A percentile compares a stretch with the other conserved stretches of the same genome.
These are phyloP conservation scores for Tridacna crocea DNA, from an alignment of 2,888 invertebrate species.

Conservation along the genomic window DNA sequence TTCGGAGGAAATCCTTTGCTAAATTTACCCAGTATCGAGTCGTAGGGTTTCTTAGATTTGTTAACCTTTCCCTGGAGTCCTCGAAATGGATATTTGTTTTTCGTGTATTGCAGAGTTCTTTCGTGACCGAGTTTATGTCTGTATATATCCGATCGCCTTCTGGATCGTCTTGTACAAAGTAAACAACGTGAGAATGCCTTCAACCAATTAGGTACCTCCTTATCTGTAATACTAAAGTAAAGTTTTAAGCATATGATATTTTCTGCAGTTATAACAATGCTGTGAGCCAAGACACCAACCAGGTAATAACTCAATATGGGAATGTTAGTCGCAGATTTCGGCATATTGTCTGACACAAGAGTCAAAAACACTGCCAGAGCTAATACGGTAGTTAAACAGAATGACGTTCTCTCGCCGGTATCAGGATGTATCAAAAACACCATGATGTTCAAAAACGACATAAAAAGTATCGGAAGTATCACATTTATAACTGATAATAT, in stretches of 20 bases:
- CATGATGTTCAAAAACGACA: slow-evolving; percentile 5
- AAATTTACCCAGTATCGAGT: no score
- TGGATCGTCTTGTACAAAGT: background rate
- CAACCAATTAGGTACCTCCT: background rate
- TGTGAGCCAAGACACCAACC: background rate
- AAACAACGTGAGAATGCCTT: background rate
- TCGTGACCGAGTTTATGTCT: background rate
- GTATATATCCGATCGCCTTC: background rate
- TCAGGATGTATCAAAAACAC: slow-evolving; percentile 10
- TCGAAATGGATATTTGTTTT: no score
- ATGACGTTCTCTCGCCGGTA: slow-evolving; percentile 5
- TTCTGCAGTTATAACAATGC: background rate
- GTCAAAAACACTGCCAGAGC: slow-evolving; percentile 13
- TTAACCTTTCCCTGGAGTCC: no score
- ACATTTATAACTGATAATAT: background rate
- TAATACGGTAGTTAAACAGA: background rate
- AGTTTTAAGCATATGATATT: slow-evolving; percentile 3
- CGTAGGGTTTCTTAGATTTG: no score
- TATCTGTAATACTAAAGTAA: background rate
- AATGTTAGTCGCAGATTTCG: slow-evolving; percentile 11
- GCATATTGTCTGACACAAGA: slow-evolving; percentile 10
- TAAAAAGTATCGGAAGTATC: background rate
- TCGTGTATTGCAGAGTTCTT: background rate
- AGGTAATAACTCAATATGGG: slow-evolving; percentile 7
- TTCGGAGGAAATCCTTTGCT: no score